A percentile compares a stretch with the other conserved stretches of the same genome.
Conservation (phyloP, 2,888 invertebrate species). For the Drosophila ustulata region DNA sequence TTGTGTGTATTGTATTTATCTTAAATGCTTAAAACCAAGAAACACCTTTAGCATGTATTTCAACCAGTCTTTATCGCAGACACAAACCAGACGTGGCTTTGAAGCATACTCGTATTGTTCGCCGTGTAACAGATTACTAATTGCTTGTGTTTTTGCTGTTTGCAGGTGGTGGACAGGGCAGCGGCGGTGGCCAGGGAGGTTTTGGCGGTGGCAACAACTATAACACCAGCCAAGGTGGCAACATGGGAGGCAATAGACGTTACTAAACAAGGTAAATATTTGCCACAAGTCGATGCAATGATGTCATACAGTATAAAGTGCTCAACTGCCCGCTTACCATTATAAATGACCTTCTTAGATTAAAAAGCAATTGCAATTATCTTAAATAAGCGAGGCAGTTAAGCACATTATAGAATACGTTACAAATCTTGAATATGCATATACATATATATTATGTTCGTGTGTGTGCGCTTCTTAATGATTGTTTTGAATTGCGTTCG, state of each 20-base stretch:
- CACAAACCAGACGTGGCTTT: neutral
- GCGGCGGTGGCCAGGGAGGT: constrained; percentile 65
- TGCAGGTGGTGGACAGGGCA: constrained; percentile 71
- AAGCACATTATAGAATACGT: neutral
- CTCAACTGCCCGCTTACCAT: neutral
- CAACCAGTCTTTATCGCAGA: neutral
- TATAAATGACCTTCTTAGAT: too few relatives aligned
- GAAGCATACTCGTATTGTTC: neutral
- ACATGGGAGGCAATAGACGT: constrained; percentile 82
- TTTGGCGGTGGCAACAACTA: constrained; percentile 78
- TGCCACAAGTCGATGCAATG: neutral
- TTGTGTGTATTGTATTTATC: too few relatives aligned
- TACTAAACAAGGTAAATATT: constrained; percentile 80
- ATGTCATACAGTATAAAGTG: neutral
- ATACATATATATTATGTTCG: constrained; percentile 12
- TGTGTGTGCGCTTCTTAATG: constrained; percentile 24
- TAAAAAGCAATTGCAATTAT: too few relatives aligned
- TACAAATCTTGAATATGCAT: neutral
- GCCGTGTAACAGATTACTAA: neutral
- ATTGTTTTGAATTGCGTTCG: constrained; percentile 39
- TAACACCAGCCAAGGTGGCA: constrained; percentile 79
- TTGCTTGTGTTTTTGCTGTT: neutral
- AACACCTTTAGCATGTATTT: neutral
- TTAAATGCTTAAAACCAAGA: neutral
- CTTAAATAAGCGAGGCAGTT: neutral